phyloP scores from a whole-genome alignment of 2,113 vertebrate genomes.

The Hippocampus guttulatus region DNA sequence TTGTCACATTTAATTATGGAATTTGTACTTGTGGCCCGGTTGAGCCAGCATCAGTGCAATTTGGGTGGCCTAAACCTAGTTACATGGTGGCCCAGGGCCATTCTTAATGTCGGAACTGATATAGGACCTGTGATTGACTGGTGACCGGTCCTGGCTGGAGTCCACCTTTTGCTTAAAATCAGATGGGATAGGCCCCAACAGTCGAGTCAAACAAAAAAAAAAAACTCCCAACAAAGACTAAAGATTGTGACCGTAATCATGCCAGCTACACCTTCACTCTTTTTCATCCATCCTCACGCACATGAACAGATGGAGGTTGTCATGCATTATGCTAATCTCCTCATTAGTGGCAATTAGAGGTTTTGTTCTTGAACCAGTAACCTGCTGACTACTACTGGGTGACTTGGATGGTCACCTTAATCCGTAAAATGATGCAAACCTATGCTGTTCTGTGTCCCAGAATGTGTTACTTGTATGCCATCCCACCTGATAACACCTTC shows the following conservation, averaged over 20 bases:
- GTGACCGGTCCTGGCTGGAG: too few species aligned
- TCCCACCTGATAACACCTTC: neutral
- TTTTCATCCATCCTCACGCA: neutral
- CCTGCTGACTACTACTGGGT: neutral
- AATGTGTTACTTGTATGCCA: neutral
- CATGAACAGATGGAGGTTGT: conserved; percentile 5
- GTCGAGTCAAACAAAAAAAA: neutral
- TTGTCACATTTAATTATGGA: too few species aligned
- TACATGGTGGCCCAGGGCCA: too few species aligned
- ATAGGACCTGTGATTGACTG: too few species aligned
- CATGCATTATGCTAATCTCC: conserved; percentile 4
- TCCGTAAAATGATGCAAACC: neutral
- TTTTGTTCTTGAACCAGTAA: conserved; percentile 5
- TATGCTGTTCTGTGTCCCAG: neutral
- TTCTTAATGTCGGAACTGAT: too few species aligned
- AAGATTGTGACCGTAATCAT: neutral
- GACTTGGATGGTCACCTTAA: neutral
- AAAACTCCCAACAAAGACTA: neutral
- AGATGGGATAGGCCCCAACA: too few species aligned
- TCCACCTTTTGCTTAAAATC: too few species aligned
- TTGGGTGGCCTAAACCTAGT: too few species aligned
- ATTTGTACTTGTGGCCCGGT: too few species aligned
- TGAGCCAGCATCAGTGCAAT: too few species aligned
- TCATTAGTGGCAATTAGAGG: conserved; percentile 1
- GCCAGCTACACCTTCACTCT: neutral